Base-by-base conservation (phyloP, 2,888 invertebrate species). In the Scaptomyza flava region DNA sequence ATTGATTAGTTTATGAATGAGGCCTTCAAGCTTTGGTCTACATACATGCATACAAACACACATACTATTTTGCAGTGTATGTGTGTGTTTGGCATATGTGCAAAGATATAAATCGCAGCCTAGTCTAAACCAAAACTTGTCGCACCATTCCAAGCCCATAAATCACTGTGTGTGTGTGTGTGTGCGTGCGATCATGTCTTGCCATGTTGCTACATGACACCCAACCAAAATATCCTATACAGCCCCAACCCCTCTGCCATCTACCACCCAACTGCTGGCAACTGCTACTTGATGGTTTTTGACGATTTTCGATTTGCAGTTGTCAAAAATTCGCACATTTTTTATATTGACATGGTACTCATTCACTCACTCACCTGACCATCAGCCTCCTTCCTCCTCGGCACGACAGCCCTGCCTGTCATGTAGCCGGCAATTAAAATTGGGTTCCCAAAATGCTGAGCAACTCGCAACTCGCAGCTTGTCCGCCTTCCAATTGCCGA, bases 281-380 rank as follows among this genome's bases (percentile, higher is more conserved):
- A 30, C 31, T 41, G 27, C 34, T 33, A n/a, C 20, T 14, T n/a
- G 12, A 5, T 33, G 38, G 58, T 65, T 34, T 34, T 12, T 11
- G 31, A 31, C 61, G 61, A 58, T 12, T 65, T 83, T 74, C 68
- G 62, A 53, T 61, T 79, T 62, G 68, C 70, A 87, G 76, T 81
- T 83, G 81, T 84, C 79, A 76, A 81, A 82, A 84, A 81, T 87
- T 82, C 76, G 87, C 79, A 83, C 79, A 87, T 87, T 71, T 70
- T 73, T 67, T 58, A 51, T 46, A 34, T 50, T 30, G 20, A 58
- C 58, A 54, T 45, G 66, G 38, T 50, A 60, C 54, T 9, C 23
- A 23, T 4, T 50, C 47, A 48, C 56, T 7, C 33, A n/a, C 20
- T 20, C 20, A 48, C 20, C 20, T 20, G 48, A 20, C 3, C 20